phyloP scores from a whole-genome alignment of 2,797 vertebrate species.

The Gallinago stenura region DNA sequence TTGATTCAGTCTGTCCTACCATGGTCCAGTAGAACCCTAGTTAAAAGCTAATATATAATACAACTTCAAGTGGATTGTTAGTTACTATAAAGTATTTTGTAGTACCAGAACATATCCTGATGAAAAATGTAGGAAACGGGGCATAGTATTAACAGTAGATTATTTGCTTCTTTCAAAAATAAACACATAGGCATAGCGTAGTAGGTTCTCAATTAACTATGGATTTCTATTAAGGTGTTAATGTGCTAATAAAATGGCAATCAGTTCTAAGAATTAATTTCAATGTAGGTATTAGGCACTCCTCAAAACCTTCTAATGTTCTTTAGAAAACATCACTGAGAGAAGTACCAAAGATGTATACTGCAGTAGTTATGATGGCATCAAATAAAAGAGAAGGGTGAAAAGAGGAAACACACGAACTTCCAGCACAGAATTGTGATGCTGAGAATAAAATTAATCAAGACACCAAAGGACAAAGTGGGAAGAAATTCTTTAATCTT shows the following conservation, averaged over 20 bases:
- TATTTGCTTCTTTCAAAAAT: background rate
- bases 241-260: background rate
- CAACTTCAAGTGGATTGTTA: background rate
- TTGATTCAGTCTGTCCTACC: background rate
- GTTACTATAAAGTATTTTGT: background rate
- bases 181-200: background rate
- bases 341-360: background rate
- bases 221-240: background rate
- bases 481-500: slow-evolving; percentile 67
- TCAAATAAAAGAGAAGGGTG: slow-evolving; percentile 3
- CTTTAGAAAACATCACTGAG: background rate
- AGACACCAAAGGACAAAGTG: slow-evolving; percentile 37
- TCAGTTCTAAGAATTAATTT: slow-evolving; percentile 22
- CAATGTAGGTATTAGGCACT: background rate
- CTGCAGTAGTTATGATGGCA: background rate
- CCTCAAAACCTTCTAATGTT: background rate
- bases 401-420: slow-evolving; percentile 21
- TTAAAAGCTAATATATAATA: background rate
- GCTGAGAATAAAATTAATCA: slow-evolving; percentile 65
- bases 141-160: background rate
- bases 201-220: background rate
- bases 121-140: background rate
- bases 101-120: background rate
- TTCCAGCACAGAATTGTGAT: background rate
- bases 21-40: background rate